These are phyloP conservation scores for Fringilla coelebs DNA, from an alignment of 2,797 vertebrate species.

Conservation along the genomic window DNA sequence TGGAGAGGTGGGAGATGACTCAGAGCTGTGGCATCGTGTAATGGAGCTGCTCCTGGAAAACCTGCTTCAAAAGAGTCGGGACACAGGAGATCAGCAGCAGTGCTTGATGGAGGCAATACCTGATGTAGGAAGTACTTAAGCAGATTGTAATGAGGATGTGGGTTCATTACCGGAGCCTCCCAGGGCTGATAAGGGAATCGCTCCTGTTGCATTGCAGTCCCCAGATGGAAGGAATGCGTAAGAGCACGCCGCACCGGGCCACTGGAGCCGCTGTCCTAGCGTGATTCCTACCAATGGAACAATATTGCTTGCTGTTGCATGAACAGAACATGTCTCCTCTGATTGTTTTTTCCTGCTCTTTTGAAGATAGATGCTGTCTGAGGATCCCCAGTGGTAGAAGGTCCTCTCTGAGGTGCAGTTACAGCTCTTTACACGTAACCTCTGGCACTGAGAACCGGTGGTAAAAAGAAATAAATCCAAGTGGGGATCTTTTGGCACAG, in stretches of 20 bases:
- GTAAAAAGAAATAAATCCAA: background rate
- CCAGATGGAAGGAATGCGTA: background rate
- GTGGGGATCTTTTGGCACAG: background rate
- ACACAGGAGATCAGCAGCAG: background rate
- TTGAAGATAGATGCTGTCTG: conserved; percentile 20
- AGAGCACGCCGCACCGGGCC: background rate
- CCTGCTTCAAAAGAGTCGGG: background rate
- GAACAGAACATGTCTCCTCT: conserved; percentile 59
- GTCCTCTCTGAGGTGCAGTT: conserved; percentile 16
- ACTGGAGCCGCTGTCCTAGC: conserved; percentile 17
- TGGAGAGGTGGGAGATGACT: background rate
- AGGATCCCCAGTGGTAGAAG: background rate
- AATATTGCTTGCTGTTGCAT: conserved; percentile 67
- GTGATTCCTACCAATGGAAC: conserved; percentile 45
- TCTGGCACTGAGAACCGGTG: background rate
- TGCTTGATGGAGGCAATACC: background rate
- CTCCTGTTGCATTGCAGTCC: conserved; percentile 1
- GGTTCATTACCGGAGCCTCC: background rate
- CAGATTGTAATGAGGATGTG: conserved; percentile 31
- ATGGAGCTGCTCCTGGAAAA: background rate
- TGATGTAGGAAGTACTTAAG: background rate
- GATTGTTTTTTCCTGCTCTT: conserved; percentile 64
- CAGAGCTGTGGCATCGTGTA: background rate
- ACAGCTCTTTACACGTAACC: background rate
- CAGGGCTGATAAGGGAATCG: background rate